Evolutionary conservation across 2,797 vertebrate species (phyloP), one percentile per base, ranked within the genome.

Genomic region (Xyrichtys novacula): DNA sequence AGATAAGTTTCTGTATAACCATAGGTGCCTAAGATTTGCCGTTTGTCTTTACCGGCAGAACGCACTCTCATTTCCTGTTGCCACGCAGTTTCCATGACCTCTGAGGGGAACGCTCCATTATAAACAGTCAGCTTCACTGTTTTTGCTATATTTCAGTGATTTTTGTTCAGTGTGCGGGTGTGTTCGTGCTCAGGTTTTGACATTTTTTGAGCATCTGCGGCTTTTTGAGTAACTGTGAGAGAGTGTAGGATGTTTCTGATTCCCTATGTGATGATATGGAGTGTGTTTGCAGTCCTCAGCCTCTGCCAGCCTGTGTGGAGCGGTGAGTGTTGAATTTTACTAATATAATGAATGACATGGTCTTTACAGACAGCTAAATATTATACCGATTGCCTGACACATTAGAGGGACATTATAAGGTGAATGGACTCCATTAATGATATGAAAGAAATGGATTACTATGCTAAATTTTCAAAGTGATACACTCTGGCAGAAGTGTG

Each of bases 41-140:
- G 32, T 58, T 16, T 78, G n/a, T 43, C 65, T 81, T 84, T 87
- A 84, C 83, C 0, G 75, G 73, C 68, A 89, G 31, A 71, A 50
- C 72, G 20, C n/a, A 36, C 7, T 52, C 78, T 80, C 80, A 85
- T 49, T 87, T 89, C 85, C 87, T 89, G 52, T 11, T 54, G 50
- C 44, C 22, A 26, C 49, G 54, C 8, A 63, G 32, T 87, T 87
- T 89, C 85, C 83, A 83, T 85, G 65, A 79, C 74, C 71, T 31
- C 29, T 0, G 25, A 65, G 17, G 39, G 23, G 64, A 60, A 48
- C 4, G 17, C 19, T 10, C 0, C 4, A 7, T 20, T 84, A 85
- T 84, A 86, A 85, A 46, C 83, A 29, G 12, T 56, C 29, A 61
- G 48, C 47, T 69, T 68, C 56, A 73, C 38, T 17, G 52, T 49